Evolutionary conservation across 2,113 vertebrate species (phyloP).

Genomic region (Chelonoidis abingdonii): DNA sequence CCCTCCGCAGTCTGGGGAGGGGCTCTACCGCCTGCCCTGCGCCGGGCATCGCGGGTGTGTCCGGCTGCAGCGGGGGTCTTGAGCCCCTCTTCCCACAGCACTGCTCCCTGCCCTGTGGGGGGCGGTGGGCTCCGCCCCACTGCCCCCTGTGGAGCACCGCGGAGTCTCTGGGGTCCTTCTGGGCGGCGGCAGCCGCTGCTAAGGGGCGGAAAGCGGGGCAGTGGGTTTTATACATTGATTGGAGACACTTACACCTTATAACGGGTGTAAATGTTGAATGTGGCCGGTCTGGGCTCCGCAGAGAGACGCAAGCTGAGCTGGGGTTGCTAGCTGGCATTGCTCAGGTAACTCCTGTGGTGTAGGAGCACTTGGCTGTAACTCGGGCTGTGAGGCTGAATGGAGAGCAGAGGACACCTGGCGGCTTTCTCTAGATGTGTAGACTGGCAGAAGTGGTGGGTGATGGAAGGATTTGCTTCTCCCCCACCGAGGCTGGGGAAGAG

Average conservation of each 20-base stretch:
- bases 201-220: background rate
- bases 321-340: no score
- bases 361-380: no score
- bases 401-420: no score
- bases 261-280: no score
- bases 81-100: background rate
- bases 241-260: background rate
- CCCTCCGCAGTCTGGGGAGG: background rate
- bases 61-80: background rate
- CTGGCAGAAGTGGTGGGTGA: background rate
- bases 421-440: no score
- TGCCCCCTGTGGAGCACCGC: background rate
- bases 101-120: background rate
- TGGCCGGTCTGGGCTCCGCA: no score
- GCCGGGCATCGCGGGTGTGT: background rate
- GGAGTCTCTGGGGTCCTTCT: background rate
- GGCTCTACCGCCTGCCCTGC: background rate
- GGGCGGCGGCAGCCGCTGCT: background rate
- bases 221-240: background rate
- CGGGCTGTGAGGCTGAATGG: no score
- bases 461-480: no score
- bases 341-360: no score
- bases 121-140: background rate
- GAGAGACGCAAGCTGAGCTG: no score
- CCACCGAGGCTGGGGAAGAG: background rate